phyloP scores from a whole-genome alignment of 1,140 invertebrate genomes.

The Propsilocerus akamusi region DNA sequence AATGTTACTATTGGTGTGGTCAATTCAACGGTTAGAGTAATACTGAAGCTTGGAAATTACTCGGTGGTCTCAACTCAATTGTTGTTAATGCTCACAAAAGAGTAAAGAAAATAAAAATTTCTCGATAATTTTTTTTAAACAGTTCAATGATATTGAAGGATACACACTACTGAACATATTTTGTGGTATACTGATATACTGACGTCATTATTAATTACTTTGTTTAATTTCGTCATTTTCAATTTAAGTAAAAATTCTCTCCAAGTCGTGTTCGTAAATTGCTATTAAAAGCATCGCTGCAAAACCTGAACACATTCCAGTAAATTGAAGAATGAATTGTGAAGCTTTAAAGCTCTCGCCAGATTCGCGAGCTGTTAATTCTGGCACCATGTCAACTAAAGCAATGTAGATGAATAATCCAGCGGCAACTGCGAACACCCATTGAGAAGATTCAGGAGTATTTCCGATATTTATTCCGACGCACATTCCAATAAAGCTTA shows the following conservation, averaged over 20 bases:
- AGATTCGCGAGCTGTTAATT: constrained; percentile 48
- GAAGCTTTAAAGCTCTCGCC: constrained; percentile 35
- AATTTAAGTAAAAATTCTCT: constrained; percentile 43
- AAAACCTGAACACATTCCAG: constrained; percentile 62
- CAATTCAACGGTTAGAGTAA: no score
- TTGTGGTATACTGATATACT: no score
- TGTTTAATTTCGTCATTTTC: no score
- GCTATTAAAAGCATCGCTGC: constrained; percentile 80
- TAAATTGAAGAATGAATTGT: constrained; percentile 53
- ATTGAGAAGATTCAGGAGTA: constrained; percentile 52
- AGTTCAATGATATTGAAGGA: no score
- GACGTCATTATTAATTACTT: no score
- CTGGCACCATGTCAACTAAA: constrained; percentile 88
- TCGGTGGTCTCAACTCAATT: no score
- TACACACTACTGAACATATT: no score
- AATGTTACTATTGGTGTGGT: no score
- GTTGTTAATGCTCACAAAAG: no score
- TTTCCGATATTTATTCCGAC: constrained; percentile 64
- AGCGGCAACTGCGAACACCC: constrained; percentile 78
- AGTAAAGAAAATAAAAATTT: no score
- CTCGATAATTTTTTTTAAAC: no score
- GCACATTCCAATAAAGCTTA: constrained; percentile 75
- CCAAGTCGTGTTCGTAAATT: constrained; percentile 71
- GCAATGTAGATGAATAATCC: constrained; percentile 92
- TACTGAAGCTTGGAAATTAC: no score